These are phyloP conservation scores for Unio pictorum DNA, from an alignment of 2,888 invertebrate species.

Conservation along the genomic window DNA sequence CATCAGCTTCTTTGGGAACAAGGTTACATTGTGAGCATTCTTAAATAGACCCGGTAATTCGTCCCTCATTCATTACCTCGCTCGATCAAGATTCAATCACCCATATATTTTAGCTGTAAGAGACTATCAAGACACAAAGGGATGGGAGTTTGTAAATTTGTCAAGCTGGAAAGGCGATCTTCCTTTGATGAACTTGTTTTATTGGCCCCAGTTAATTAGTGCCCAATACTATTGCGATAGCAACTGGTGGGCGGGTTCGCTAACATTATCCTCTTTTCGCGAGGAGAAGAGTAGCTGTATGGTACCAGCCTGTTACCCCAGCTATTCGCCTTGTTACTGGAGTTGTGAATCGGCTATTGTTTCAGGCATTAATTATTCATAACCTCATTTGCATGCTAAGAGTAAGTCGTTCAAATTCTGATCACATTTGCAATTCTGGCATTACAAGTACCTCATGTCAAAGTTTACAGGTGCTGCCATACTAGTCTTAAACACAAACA, in stretches of 20 bases:
- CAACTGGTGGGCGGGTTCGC: neutral
- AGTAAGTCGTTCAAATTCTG: constrained; percentile 14
- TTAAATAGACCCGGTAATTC: neutral
- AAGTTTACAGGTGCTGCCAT: too few species aligned
- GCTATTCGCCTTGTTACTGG: constrained; percentile 9
- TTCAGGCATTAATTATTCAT: constrained; percentile 34
- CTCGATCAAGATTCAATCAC: constrained; percentile 21
- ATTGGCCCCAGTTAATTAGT: constrained; percentile 18
- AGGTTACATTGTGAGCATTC: neutral
- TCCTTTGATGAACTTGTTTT: constrained; percentile 30
- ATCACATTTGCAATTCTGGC: constrained; percentile 21
- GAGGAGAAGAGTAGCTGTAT: neutral
- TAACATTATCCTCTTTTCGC: neutral
- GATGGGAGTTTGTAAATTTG: constrained; percentile 23
- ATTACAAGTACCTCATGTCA: constrained; percentile 3
- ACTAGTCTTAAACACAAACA: too few species aligned
- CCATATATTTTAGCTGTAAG: constrained; percentile 13
- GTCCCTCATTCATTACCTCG: constrained; percentile 17
- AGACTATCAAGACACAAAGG: constrained; percentile 26
- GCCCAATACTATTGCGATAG: constrained; percentile 1
- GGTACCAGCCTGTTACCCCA: constrained; percentile 14
- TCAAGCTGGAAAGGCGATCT: constrained; percentile 22
- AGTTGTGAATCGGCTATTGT: constrained; percentile 19
- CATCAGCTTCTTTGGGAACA: constrained; percentile 7
- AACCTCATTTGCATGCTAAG: constrained; percentile 42